Evolutionary conservation across 2,888 invertebrate species (phyloP).

Genomic region (Blastobasis adustella): DNA sequence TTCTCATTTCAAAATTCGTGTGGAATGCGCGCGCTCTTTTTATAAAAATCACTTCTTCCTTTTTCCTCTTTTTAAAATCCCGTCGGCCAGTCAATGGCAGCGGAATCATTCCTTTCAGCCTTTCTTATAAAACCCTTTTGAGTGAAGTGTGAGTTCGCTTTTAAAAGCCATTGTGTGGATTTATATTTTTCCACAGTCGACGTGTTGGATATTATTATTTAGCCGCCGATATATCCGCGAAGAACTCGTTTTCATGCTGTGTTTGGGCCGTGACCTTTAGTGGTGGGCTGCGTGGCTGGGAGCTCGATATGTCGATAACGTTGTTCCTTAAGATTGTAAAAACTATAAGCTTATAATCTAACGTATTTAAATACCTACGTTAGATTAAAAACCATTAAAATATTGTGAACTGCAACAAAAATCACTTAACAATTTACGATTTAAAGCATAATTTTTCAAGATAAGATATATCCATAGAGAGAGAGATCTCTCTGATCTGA

Average conservation of each 20-base stretch:
- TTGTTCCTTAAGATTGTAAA: neutral
- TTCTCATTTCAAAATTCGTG: conserved; percentile 38
- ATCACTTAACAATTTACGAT: too few relatives aligned
- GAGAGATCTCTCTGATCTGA: too few relatives aligned
- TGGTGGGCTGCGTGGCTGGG: conserved; percentile 20
- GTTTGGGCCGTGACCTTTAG: conserved; percentile 70
- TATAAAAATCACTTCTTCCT: conserved; percentile 12
- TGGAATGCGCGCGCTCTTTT: conserved; percentile 27
- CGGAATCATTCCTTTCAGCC: conserved; percentile 20
- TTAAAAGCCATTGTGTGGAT: conserved; percentile 36
- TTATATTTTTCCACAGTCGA: conserved; percentile 30
- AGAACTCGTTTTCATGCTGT: conserved; percentile 57
- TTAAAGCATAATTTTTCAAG: too few relatives aligned
- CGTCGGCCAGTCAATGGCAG: conserved; percentile 21
- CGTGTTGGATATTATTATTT: conserved; percentile 54
- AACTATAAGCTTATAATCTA: too few relatives aligned
- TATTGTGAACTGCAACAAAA: too few relatives aligned
- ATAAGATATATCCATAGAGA: too few relatives aligned
- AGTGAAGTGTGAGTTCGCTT: conserved; percentile 30
- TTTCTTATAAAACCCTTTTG: conserved; percentile 25
- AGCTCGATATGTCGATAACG: conserved; percentile 24
- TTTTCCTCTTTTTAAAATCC: conserved; percentile 24
- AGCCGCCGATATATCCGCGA: conserved; percentile 42
- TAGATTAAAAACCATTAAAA: too few relatives aligned
- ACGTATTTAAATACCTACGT: too few relatives aligned